Evolutionary conservation across 2,888 invertebrate species (phyloP).

Genomic region (Teleiodes luculella): DNA sequence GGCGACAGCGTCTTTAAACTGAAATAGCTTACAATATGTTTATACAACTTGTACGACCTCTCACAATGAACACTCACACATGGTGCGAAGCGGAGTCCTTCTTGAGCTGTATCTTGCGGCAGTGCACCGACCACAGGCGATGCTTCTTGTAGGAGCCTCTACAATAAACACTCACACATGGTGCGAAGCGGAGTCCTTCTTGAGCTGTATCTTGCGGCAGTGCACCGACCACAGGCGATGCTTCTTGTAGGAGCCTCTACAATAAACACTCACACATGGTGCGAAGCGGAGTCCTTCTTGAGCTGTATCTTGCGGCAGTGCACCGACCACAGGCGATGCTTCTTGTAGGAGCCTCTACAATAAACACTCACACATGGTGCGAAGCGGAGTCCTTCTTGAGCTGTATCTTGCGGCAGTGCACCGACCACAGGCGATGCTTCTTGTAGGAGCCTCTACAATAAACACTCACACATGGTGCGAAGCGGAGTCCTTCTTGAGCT

Average conservation of each 20-base stretch:
- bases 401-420: slow-evolving; percentile 97
- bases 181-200: slow-evolving; percentile 90
- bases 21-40: too few relatives aligned
- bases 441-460: too few relatives aligned
- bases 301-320: slow-evolving; percentile 97
- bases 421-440: slow-evolving; percentile 94
- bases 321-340: slow-evolving; percentile 94
- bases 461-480: slow-evolving; percentile 67
- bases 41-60: too few relatives aligned
- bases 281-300: slow-evolving; percentile 91
- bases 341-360: slow-evolving; percentile 85
- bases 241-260: slow-evolving; percentile 87
- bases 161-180: background rate
- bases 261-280: slow-evolving; percentile 32
- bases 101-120: slow-evolving; percentile 95
- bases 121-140: slow-evolving; percentile 95
- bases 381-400: slow-evolving; percentile 92
- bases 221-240: slow-evolving; percentile 96
- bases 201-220: slow-evolving; percentile 95
- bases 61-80: background rate
- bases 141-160: too few relatives aligned
- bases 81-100: slow-evolving; percentile 88
- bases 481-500: slow-evolving; percentile 92
- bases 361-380: slow-evolving; percentile 46
- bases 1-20: too few relatives aligned